Evolutionary conservation across 2,888 invertebrate genomes (phyloP).

Genomic region (Eurois occulta): DNA sequence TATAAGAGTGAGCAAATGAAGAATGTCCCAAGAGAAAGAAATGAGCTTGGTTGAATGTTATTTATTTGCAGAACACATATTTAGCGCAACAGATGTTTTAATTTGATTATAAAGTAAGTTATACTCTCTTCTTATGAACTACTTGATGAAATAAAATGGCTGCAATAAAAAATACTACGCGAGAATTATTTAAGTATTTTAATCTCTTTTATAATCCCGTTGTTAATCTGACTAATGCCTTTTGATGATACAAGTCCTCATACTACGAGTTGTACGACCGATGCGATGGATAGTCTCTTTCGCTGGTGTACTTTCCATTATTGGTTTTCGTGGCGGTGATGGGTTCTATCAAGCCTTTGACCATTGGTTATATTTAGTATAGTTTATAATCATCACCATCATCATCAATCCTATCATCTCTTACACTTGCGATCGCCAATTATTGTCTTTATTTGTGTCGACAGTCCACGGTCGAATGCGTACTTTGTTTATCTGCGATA

Average conservation of each 20-base stretch:
- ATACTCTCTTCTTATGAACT: neutral
- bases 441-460: conserved; percentile 18
- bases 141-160: neutral
- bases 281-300: neutral
- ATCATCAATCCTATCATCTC: conserved; percentile 3
- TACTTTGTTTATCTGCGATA: conserved; percentile 14
- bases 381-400: neutral
- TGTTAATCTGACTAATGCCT: conserved; percentile 17
- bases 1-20: neutral
- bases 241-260: neutral
- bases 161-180: neutral
- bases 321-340: neutral
- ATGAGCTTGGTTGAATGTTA: neutral
- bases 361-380: neutral
- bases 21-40: conserved; percentile 8
- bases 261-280: neutral
- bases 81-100: conserved; percentile 3
- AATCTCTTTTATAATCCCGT: conserved; percentile 7
- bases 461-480: conserved; percentile 1
- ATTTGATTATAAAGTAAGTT: conserved; percentile 12
- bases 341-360: neutral
- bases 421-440: neutral
- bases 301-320: neutral
- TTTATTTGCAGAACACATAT: neutral
- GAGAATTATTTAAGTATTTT: neutral